Evolutionary conservation across 2,797 vertebrate species (phyloP), one percentile per base, ranked within the genome.

Genomic region (Rhyacichthys aspro): DNA sequence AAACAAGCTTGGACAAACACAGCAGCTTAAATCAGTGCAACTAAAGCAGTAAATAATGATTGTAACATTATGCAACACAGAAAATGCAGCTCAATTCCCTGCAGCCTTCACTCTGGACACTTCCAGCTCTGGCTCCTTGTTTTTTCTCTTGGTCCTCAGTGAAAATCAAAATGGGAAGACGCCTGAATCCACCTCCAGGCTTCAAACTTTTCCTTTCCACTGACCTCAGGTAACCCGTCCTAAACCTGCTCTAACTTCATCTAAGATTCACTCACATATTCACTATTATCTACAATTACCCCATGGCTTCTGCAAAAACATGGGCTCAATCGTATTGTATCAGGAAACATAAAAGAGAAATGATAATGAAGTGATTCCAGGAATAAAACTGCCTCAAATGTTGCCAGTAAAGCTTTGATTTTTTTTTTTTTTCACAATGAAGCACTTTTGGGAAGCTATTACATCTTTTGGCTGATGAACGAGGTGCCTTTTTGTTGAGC

Each of bases 251-350:
- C 23, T 28, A 28, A 28, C 23, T 28, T 28, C 23, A 28, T 28
- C 23, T 28, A 28, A 3, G 1, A 28, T 28, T 28, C 23, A 28
- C 2, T 28, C 7, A 5, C 7, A 28, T 28, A 28, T 28, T 28
- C 23, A 28, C 23, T 6, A 5, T 28, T 28, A 28, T 28, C 23
- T 28, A 23, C 19, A 23, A 47, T 18, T 64, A 59, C 42, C 18
- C 34, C 44, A 32, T 57, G 23, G 19, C 49, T 32, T n/a, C 14
- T n/a, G 36, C 45, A n/a, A 34, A 62, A 28, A 60, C 32, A 39
- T 37, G 67, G 73, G 72, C 72, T 64, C 73, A 38, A 68, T 74
- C 55, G 70, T 63, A 76, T 60, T 49, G 28, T 3, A 9, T 12
- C 7, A 55, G 14, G 49, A 54, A 63, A 77, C 12, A 55, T 52